A percentile compares a stretch with the other conserved stretches of the same genome.
Conservation (phyloP, 2,113 vertebrate species). For the Phainopepla nitens region DNA sequence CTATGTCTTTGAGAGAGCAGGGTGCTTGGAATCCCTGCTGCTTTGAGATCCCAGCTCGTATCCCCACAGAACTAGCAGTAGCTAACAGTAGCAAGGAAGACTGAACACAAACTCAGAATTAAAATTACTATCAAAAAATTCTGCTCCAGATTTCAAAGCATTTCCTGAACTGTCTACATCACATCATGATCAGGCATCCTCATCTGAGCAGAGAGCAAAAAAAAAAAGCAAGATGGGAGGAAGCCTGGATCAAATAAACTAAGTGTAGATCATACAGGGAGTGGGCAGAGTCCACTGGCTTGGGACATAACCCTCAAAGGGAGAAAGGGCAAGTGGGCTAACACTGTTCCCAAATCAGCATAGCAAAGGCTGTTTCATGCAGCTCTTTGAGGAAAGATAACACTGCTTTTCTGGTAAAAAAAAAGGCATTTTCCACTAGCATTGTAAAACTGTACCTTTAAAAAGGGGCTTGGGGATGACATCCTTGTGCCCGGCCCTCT, state of each 20-base stretch:
- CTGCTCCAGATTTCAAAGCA: neutral
- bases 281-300: neutral
- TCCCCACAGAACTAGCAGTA: neutral
- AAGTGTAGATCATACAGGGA: accelerated
- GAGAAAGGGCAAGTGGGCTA: neutral
- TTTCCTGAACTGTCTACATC: neutral
- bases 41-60: neutral
- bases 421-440: neutral
- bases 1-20: neutral
- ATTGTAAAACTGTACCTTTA: neutral
- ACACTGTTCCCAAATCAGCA: neutral
- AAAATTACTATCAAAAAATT: neutral
- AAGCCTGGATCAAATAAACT: neutral
- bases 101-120: neutral
- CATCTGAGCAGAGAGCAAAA: neutral
- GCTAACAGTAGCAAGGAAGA: neutral
- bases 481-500: neutral
- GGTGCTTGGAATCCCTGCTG: neutral
- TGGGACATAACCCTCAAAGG: neutral
- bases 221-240: neutral
- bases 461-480: neutral
- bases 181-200: neutral
- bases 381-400: neutral
- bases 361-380: neutral
- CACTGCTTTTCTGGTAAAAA: neutral